Conservation (phyloP, 1,140 invertebrate genomes). For the Solen grandis region DNA sequence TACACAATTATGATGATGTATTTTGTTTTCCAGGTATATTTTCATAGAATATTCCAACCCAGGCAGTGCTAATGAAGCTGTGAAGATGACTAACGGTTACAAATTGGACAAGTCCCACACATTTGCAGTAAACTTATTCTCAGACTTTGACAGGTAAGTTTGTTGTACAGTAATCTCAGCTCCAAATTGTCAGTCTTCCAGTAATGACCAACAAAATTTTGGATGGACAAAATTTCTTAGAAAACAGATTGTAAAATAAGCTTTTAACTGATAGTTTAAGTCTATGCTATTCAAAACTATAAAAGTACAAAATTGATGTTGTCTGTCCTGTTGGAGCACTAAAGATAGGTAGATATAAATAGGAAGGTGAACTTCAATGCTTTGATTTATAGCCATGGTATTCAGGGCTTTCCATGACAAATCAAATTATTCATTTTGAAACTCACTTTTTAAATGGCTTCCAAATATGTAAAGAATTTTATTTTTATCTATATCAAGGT, state of each 20-base stretch:
- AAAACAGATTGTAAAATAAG: not conserved
- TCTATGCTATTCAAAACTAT: too few species aligned
- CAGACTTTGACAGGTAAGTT: conserved; percentile 95
- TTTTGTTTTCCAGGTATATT: conserved; percentile 87
- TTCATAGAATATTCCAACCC: conserved; percentile 95
- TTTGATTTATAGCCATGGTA: too few species aligned
- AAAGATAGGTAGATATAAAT: too few species aligned
- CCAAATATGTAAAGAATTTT: too few species aligned
- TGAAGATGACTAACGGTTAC: conserved; percentile 93
- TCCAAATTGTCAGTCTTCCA: not conserved
- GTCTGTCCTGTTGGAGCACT: too few species aligned
- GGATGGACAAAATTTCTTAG: not conserved
- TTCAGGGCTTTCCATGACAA: too few species aligned
- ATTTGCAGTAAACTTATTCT: conserved; percentile 97
- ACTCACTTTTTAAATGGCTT: too few species aligned
- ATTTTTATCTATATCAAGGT: too few species aligned
- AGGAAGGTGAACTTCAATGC: too few species aligned
- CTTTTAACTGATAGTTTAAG: not conserved
- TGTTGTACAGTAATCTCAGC: not conserved
- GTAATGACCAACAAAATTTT: not conserved
- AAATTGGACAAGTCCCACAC: conserved; percentile 98
- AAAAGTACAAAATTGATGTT: too few species aligned
- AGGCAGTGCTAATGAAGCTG: conserved; percentile 91
- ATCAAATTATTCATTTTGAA: too few species aligned
- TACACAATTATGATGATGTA: too few species aligned